Evolutionary conservation across 2,888 invertebrate genomes (phyloP).

Genomic region (Nematopogon swammerdamellus): DNA sequence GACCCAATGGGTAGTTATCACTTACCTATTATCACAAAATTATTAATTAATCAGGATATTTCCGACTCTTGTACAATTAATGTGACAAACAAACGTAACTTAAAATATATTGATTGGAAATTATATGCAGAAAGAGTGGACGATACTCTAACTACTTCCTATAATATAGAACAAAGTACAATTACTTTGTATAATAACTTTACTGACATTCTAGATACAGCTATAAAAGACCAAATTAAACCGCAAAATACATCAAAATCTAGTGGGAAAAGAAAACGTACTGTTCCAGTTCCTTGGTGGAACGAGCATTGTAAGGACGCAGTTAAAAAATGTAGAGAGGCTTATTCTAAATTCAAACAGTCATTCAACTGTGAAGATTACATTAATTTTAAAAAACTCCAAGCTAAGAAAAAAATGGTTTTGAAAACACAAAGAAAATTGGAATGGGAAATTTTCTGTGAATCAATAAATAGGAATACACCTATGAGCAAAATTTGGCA

Average conservation of each 20-base stretch:
- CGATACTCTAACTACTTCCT: neutral
- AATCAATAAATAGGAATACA: neutral
- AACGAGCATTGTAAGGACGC: slow-evolving; percentile 1
- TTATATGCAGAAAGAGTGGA: slow-evolving; percentile 1
- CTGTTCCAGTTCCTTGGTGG: slow-evolving; percentile 2
- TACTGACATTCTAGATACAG: neutral
- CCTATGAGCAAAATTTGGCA: neutral
- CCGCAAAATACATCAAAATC: neutral
- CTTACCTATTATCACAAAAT: slow-evolving; percentile 7
- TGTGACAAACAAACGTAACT: slow-evolving; percentile 1
- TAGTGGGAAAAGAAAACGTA: neutral
- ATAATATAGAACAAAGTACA: neutral
- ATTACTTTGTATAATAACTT: neutral
- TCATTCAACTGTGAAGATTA: neutral
- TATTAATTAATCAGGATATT: slow-evolving; percentile 3
- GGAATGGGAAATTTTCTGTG: neutral
- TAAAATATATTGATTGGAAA: slow-evolving; percentile 5
- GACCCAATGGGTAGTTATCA: slow-evolving; percentile 7
- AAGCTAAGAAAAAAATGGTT: slow-evolving; percentile 2
- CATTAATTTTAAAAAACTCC: slow-evolving; percentile 1
- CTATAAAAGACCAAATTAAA: neutral
- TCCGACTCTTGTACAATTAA: no score
- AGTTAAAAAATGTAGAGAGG: neutral
- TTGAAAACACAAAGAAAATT: neutral
- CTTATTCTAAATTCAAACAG: no score